Evolutionary conservation across 2,888 invertebrate species (phyloP), one percentile per base, ranked within the genome.

Genomic region (Ophion ventricosus): DNA sequence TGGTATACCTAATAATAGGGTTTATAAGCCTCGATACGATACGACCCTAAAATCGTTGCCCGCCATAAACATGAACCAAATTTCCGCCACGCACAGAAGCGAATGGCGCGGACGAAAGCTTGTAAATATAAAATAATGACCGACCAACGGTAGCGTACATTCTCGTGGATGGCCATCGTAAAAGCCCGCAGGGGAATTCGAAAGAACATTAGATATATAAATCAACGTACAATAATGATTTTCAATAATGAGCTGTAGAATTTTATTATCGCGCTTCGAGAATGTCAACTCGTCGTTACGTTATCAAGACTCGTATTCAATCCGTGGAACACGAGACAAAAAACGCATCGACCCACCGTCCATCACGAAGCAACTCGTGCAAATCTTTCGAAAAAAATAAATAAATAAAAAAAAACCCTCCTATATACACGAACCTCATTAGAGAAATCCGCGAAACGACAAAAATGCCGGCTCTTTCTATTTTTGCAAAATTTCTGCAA

Each of bases 401-500:
- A 35, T 54, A 4, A 25, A 61, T 26, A 25, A 7, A 3, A 43
- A 56, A 49, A 49, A 74, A 63, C 0, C 61, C 59, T 17, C 23
- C 23, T 2, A 26, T 7, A 43, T 40, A n/a, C 17, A 14, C 61
- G 17, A 26, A 69, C 49, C 49, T n/a, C 25, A 23, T 14, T 5
- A 0, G n/a, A 76, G 35, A 35, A 61, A 35, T 23, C 17, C 1
- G 17, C 17, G n/a, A 56, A 64, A 64, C 63, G 26, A 26, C 17
- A 20, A 23, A 23, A 64, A 66, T n/a, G 7, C 57, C 20, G 4
- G 63, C 35, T 64, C 54, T 29, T 54, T 78, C 70, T 49, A 54
- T 69, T 69, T 69, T 70, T n/a, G 29, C 4, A 26, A 59, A 29
- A 78, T 63, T 70, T 70, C 61, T 63, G 63, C 54, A 78, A 78